A percentile compares a stretch with the other conserved stretches of the same genome.
Conservation (phyloP, 92 coral and sea anemone species). For the Palythoa grandis region DNA sequence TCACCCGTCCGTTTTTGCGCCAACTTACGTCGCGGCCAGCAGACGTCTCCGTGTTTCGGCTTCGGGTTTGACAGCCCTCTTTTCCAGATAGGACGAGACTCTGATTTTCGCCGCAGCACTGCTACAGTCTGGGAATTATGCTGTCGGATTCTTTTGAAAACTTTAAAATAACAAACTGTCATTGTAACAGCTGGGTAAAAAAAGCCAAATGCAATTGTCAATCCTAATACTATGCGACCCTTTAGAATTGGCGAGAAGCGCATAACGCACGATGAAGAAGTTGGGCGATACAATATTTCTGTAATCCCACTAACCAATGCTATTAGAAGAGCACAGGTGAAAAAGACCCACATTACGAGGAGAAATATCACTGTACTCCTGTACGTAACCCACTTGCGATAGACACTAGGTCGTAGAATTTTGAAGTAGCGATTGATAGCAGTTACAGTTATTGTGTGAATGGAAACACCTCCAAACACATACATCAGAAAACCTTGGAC, state of each 20-base stretch:
- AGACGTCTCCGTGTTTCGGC: neutral
- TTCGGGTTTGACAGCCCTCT: neutral
- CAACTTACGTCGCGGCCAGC: neutral
- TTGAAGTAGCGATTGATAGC: constrained; percentile 31
- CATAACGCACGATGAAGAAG: constrained; percentile 5
- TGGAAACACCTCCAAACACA: constrained; percentile 17
- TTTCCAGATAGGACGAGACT: neutral
- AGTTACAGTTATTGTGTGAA: constrained; percentile 24
- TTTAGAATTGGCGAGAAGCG: constrained; percentile 1
- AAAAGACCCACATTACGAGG: constrained; percentile 14
- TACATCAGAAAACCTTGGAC: constrained; percentile 31
- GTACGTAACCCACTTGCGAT: constrained; percentile 36
- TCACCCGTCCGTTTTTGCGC: neutral
- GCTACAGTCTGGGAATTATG: constrained; percentile 4
- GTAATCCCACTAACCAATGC: constrained; percentile 7
- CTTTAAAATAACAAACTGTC: constrained; percentile 21
- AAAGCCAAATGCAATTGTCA: constrained; percentile 24
- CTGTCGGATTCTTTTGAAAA: constrained; percentile 16
- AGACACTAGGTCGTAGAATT: constrained; percentile 9
- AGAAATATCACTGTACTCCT: constrained; percentile 12
- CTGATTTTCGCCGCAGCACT: neutral
- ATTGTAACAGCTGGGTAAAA: constrained; percentile 16
- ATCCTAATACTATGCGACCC: constrained; percentile 21
- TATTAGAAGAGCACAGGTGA: neutral
- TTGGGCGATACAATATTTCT: neutral